Conservation (phyloP, 2,113 vertebrate species). For the Hippoglossus stenolepis region DNA sequence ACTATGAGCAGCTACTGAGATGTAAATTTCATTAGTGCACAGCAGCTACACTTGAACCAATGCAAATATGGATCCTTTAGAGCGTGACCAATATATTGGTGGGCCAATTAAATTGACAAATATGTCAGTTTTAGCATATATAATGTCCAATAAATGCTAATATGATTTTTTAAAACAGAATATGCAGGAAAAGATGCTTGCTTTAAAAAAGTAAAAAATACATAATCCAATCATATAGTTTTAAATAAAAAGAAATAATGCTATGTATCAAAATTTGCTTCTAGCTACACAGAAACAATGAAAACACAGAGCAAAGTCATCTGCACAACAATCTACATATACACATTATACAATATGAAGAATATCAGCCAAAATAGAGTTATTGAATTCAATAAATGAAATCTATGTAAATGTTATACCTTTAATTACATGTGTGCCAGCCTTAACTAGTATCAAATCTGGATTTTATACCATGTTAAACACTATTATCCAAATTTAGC, state of each 20-base stretch:
- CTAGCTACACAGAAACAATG: too few relatives aligned
- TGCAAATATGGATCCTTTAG: too few relatives aligned
- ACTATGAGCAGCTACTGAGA: too few relatives aligned
- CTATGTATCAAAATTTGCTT: not conserved
- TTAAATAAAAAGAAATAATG: not conserved
- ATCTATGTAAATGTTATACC: too few relatives aligned
- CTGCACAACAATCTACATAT: too few relatives aligned
- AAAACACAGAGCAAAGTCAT: too few relatives aligned
- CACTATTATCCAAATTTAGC: not conserved
- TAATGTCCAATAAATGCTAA: not conserved
- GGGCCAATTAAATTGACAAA: not conserved
- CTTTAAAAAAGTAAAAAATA: not conserved
- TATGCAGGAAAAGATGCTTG: too few relatives aligned
- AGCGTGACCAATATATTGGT: not conserved
- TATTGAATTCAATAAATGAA: too few relatives aligned
- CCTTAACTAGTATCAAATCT: not conserved
- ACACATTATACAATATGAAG: too few relatives aligned
- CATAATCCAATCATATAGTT: not conserved
- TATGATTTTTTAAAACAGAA: too few relatives aligned
- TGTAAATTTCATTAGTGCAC: not conserved
- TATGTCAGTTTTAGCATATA: not conserved
- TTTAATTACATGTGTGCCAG: not conserved
- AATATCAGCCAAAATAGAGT: too few relatives aligned
- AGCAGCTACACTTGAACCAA: too few relatives aligned
- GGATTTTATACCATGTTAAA: not conserved